phyloP scores from a whole-genome alignment of 37 sponge, comb jelly and placozoan species.

The Dysidea cf. avara region DNA sequence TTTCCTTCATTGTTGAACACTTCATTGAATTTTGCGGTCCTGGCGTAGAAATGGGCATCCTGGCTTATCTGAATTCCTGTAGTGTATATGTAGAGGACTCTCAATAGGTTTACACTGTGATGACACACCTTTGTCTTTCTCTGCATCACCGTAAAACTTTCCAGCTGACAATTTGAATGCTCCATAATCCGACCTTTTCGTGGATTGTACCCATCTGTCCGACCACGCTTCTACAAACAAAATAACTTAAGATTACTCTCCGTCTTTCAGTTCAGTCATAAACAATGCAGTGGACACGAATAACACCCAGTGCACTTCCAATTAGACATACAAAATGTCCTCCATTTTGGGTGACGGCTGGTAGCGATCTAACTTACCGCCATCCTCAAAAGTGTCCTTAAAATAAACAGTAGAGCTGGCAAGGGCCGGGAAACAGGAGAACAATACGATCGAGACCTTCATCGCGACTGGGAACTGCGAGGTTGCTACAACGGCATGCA shows the following conservation, averaged over 20 bases:
- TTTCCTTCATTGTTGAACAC: constrained; percentile 90
- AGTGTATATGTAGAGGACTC: background rate
- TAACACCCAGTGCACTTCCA: too few relatives aligned
- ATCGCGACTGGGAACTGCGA: too few relatives aligned
- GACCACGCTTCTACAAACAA: constrained; percentile 62
- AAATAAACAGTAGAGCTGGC: constrained; percentile 85
- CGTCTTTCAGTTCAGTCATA: too few relatives aligned
- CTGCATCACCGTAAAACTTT: constrained; percentile 93
- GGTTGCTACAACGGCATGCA: too few relatives aligned
- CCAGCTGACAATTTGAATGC: constrained; percentile 84
- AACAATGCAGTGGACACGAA: too few relatives aligned
- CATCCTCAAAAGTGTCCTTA: constrained; percentile 85
- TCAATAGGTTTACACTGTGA: background rate
- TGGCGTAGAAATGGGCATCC: constrained; percentile 93
- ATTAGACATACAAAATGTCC: too few relatives aligned
- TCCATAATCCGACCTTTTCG: constrained; percentile 79
- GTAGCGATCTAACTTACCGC: too few relatives aligned
- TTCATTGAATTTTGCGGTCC: constrained; percentile 75
- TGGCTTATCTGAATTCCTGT: constrained; percentile 91
- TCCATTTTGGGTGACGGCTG: too few relatives aligned
- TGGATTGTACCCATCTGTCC: constrained; percentile 87
- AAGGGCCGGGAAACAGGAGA: too few relatives aligned
- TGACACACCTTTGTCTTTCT: constrained; percentile 86
- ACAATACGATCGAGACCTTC: too few relatives aligned
- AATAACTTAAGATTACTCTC: background rate